Conservation (phyloP, 2,888 invertebrate genomes). For the Cantharis flavilabris region DNA sequence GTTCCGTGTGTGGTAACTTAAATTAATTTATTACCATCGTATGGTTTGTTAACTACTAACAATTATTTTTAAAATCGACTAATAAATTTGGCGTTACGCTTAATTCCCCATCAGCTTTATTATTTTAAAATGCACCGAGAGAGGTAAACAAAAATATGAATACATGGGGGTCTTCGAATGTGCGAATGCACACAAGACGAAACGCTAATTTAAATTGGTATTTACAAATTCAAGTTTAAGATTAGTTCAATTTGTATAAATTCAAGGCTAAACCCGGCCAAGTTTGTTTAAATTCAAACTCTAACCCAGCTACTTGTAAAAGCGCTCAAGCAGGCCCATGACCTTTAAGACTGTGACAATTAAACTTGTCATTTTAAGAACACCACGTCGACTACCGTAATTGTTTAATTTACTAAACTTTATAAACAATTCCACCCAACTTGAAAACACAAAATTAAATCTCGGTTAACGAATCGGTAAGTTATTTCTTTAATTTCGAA, state of each 20-base stretch:
- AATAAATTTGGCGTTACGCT: not conserved
- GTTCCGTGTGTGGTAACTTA: slow-evolving; percentile 5
- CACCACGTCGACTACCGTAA: not conserved
- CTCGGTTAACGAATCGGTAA: not conserved
- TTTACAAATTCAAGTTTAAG: not conserved
- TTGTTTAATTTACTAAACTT: not conserved
- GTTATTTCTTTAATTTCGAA: not conserved
- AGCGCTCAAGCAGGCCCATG: not conserved
- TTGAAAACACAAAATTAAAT: not conserved
- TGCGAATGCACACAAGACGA: not conserved
- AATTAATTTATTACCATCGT: slow-evolving; percentile 19
- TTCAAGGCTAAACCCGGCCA: not conserved
- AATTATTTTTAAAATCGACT: not conserved
- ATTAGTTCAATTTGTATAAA: not conserved
- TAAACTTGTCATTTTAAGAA: not conserved
- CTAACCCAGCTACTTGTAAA: not conserved
- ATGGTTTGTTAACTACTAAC: not conserved
- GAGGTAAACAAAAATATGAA: not conserved
- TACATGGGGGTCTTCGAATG: too few species aligned
- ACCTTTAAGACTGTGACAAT: not conserved
- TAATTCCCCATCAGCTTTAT: not conserved
- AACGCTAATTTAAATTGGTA: not conserved
- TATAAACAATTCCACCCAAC: not conserved
- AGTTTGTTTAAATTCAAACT: not conserved
- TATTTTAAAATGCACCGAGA: not conserved